Conservation (phyloP, 1,140 invertebrate genomes). For the Pomacea maculata region DNA sequence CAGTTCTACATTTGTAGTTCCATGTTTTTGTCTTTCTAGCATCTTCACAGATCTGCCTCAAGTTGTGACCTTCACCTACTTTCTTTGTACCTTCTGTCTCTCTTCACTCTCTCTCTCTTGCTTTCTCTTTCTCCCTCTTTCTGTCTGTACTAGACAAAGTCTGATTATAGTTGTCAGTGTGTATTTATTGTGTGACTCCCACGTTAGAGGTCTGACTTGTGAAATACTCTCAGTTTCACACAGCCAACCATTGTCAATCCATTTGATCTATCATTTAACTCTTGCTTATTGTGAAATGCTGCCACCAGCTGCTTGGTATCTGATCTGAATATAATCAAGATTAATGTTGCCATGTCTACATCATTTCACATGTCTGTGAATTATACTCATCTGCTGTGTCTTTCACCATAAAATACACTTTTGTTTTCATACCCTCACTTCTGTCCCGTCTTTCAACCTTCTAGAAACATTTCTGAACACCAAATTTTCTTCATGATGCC, state of each 20-base stretch:
- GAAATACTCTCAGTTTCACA: neutral
- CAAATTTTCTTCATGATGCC: too few species aligned
- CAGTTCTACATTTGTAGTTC: neutral
- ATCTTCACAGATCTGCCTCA: neutral
- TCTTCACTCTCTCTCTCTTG: neutral
- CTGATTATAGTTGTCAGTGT: neutral
- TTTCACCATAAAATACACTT: too few species aligned
- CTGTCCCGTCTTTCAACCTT: too few species aligned
- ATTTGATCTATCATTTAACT: neutral
- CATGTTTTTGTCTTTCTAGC: neutral
- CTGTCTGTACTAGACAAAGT: neutral
- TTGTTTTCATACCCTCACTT: too few species aligned
- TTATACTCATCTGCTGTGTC: too few species aligned
- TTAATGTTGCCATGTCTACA: too few species aligned
- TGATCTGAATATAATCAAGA: too few species aligned
- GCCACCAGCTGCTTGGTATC: neutral
- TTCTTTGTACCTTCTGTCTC: neutral
- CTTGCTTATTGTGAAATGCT: neutral
- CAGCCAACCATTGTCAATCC: neutral
- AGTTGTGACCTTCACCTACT: neutral
- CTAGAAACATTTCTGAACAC: too few species aligned
- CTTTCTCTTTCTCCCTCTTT: neutral
- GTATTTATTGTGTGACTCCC: neutral
- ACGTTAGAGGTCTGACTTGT: neutral
- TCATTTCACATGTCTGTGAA: too few species aligned